phyloP scores from a whole-genome alignment of 2,888 invertebrate genomes.

The Meta bourneti region DNA sequence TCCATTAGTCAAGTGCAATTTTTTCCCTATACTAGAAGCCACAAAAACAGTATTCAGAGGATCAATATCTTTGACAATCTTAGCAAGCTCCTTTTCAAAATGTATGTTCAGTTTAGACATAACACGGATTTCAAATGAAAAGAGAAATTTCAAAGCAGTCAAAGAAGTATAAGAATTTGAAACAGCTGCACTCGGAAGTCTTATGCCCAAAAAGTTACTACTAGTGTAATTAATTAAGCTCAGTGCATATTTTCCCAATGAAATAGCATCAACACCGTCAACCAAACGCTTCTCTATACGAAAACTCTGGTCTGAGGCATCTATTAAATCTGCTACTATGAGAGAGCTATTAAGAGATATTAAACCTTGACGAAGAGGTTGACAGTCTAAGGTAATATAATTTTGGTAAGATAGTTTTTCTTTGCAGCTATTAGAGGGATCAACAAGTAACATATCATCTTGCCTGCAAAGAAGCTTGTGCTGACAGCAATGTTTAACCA shows the following conservation, averaged over 20 bases:
- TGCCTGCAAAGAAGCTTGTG: conserved; percentile 49
- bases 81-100: conserved; percentile 55
- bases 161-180: conserved; percentile 35
- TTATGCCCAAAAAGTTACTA: conserved; percentile 52
- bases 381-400: conserved; percentile 59
- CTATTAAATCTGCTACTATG: conserved; percentile 47
- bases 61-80: conserved; percentile 50
- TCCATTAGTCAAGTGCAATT: conserved; percentile 55
- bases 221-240: conserved; percentile 62
- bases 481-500: conserved; percentile 20
- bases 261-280: not conserved
- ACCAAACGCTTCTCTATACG: not conserved
- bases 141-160: conserved; percentile 43
- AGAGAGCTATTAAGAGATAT: conserved; percentile 27
- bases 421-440: not conserved
- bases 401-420: conserved; percentile 12
- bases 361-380: conserved; percentile 58
- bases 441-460: conserved; percentile 27
- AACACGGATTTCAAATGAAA: conserved; percentile 47
- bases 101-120: conserved; percentile 36
- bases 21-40: conserved; percentile 18
- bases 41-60: conserved; percentile 71
- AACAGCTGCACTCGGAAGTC: conserved; percentile 17
- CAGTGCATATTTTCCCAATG: conserved; percentile 37
- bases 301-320: not conserved